phyloP scores from a whole-genome alignment of 2,888 invertebrate genomes.

The Chymomyza procnemis region DNA sequence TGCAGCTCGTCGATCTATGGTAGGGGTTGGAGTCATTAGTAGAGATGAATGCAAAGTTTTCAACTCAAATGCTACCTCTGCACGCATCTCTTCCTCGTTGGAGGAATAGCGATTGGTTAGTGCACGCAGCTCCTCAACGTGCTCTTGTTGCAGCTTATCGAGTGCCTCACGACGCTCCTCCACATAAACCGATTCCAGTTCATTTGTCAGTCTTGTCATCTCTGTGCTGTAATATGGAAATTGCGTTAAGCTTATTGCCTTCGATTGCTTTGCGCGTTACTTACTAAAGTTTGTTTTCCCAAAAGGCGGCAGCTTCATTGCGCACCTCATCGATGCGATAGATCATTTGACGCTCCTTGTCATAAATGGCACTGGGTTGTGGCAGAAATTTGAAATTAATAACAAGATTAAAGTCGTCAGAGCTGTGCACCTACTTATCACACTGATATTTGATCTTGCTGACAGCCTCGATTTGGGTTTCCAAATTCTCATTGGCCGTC shows the following conservation, averaged over 20 bases:
- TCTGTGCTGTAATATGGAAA: conserved; percentile 78
- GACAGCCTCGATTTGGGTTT: conserved; percentile 79
- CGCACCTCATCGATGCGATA: conserved; percentile 80
- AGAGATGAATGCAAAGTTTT: too few species aligned
- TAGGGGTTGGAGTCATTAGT: not conserved
- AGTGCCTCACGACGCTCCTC: conserved; percentile 82
- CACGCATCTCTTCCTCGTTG: conserved; percentile 80
- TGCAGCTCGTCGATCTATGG: conserved; percentile 84
- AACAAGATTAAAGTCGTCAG: not conserved
- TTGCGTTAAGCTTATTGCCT: not conserved
- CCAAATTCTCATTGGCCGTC: conserved; percentile 80
- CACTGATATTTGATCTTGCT: conserved; percentile 77
- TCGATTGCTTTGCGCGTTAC: conserved; percentile 12
- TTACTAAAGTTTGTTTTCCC: conserved; percentile 82
- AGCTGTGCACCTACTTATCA: conserved; percentile 70
- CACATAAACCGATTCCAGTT: conserved; percentile 82
- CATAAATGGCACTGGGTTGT: conserved; percentile 74
- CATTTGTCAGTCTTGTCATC: conserved; percentile 82
- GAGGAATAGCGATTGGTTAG: conserved; percentile 81
- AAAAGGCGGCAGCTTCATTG: conserved; percentile 81
- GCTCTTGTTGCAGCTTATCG: conserved; percentile 80
- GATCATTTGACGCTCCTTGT: conserved; percentile 79
- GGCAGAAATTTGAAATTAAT: not conserved
- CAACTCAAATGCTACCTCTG: conserved; percentile 78
- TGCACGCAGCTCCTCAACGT: conserved; percentile 81